Base-by-base conservation (phyloP, 2,888 invertebrate genomes). In the Drosophila formosana region DNA sequence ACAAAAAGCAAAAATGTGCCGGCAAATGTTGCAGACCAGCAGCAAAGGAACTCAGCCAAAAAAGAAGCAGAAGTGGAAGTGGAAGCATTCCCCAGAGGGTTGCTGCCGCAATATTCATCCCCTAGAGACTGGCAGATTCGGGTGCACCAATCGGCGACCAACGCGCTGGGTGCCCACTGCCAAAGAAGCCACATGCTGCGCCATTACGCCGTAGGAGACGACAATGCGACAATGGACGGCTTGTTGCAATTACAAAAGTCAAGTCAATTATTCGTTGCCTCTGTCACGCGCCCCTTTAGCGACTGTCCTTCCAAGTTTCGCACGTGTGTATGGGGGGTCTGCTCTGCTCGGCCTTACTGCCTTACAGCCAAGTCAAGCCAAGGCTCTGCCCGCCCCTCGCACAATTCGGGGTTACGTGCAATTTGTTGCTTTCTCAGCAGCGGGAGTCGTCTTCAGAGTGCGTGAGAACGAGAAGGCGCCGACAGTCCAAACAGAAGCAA, bases 311-410 rank as follows among this genome's bases (percentile, higher is more conserved):
- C 50, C 67, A 71, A 78, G 52, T 67, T 84, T 87, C 89, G 89
- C 88, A 91, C 82, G 86, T 87, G 86, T 67, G 78, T 84, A 71
- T 83, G 87, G 90, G 91, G 90, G 90, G 90, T 47, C n/a, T 30
- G 32, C 51, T 46, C 56, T 66, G 28, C 53, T 62, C 61, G 60
- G 56, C 49, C 30, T 61, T 50, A 28, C 58, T 25, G 2, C 18
- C 18, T 18, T 18, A 18, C 18, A 18, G 18, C 18, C 18, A 18
- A 18, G n/a, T 4, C 11, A 11, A 28, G 23, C 25, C 46, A 67
- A 78, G 76, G 70, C 80, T 76, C 73, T 46, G 65, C 56, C 52
- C 61, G 18, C 18, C 50, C 61, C 47, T 46, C 49, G 49, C 26
- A 2, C 18, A 18, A 18, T 18, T 18, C 18, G 30, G 50, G 58